phyloP scores from a whole-genome alignment of 1,140 invertebrate species.

The Drosophila parvula region DNA sequence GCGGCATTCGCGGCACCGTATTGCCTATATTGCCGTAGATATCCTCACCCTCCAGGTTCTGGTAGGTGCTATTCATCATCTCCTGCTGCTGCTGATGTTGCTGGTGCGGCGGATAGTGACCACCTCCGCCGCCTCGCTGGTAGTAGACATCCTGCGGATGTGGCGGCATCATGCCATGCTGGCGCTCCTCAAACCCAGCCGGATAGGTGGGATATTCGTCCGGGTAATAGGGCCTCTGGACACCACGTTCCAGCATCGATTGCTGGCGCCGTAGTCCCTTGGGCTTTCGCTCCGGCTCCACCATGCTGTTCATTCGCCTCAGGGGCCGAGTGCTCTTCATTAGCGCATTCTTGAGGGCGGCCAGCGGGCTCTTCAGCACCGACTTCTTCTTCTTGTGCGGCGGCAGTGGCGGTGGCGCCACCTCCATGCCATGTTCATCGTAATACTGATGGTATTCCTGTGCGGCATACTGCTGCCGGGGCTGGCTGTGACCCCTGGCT shows the following conservation, averaged over 20 bases:
- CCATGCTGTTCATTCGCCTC: constrained; percentile 82
- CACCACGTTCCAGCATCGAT: constrained; percentile 80
- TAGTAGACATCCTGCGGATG: constrained; percentile 63
- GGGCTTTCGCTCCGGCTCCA: constrained; percentile 76
- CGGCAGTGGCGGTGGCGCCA: constrained; percentile 65
- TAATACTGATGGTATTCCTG: constrained; percentile 67
- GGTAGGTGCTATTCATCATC: constrained; percentile 81
- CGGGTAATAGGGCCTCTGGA: constrained; percentile 76
- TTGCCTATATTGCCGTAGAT: constrained; percentile 78
- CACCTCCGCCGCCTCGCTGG: constrained; percentile 5
- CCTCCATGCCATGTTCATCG: constrained; percentile 63
- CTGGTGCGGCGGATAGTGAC: constrained; percentile 57
- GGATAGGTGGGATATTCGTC: constrained; percentile 81
- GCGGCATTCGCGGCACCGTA: constrained; percentile 54
- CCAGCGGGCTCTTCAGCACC: constrained; percentile 76
- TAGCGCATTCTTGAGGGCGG: constrained; percentile 78
- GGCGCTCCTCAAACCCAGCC: constrained; percentile 63
- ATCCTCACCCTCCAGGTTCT: constrained; percentile 80
- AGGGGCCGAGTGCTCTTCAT: constrained; percentile 76
- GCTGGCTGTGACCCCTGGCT: constrained; percentile 28
- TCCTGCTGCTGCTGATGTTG: constrained; percentile 59
- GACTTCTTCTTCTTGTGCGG: constrained; percentile 82
- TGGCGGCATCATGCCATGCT: constrained; percentile 41
- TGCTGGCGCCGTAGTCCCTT: constrained; percentile 77
- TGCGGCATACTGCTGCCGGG: constrained; percentile 25